Evolutionary conservation across 2,797 vertebrate genomes (phyloP).

Genomic region (Pseudopleuronectes americanus): DNA sequence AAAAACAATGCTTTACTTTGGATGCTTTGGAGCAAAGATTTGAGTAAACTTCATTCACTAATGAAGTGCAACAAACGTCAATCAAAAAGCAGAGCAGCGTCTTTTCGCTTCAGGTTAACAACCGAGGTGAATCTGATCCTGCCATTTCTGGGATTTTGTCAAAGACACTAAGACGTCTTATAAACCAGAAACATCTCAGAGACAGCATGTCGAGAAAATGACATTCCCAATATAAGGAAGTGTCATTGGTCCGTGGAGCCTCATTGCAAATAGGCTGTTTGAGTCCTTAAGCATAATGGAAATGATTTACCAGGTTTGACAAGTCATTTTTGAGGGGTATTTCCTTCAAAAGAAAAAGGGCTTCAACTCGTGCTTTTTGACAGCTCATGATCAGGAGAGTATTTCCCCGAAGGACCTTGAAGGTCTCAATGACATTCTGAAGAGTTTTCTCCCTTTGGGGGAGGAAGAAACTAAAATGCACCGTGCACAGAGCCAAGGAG

Average conservation of each 20-base stretch:
- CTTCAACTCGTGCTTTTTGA: slow-evolving; percentile 28
- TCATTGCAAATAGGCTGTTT: slow-evolving; percentile 34
- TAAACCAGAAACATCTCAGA: slow-evolving; percentile 10
- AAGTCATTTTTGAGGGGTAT: slow-evolving; percentile 36
- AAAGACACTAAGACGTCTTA: slow-evolving; percentile 9
- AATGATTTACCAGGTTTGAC: slow-evolving; percentile 58
- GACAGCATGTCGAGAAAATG: slow-evolving; percentile 30
- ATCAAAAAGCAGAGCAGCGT: neutral
- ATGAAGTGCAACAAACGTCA: neutral
- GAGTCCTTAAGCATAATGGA: slow-evolving; percentile 36
- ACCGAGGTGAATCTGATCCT: slow-evolving; percentile 4
- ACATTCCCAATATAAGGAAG: slow-evolving; percentile 39
- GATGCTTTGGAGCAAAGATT: too few species aligned
- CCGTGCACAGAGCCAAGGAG: neutral
- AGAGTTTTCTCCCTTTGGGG: slow-evolving; percentile 19
- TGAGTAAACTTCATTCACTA: too few species aligned
- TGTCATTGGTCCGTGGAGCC: slow-evolving; percentile 25
- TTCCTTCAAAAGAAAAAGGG: slow-evolving; percentile 39
- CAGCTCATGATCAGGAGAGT: slow-evolving; percentile 29
- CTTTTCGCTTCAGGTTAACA: slow-evolving; percentile 6
- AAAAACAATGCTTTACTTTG: slow-evolving; percentile 19
- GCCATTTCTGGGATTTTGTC: slow-evolving; percentile 19
- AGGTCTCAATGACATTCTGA: slow-evolving; percentile 29
- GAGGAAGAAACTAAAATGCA: neutral
- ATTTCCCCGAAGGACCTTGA: slow-evolving; percentile 26